Base-by-base conservation (phyloP, 2,888 invertebrate species). In the Cheiracanthium punctorium region DNA sequence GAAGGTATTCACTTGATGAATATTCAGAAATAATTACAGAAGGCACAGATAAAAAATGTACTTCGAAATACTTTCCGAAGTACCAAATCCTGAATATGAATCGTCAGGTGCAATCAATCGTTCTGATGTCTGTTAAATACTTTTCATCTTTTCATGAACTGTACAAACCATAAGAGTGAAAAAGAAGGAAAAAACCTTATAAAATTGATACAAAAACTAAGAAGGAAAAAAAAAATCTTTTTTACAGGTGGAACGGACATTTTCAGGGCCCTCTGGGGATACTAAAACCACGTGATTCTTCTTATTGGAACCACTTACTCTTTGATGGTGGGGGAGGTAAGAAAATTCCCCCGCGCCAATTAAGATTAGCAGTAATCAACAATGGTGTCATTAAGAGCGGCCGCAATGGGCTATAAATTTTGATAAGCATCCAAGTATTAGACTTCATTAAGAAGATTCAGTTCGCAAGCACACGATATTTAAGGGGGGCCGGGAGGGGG, bases 331-430 rank as follows among this genome's bases (percentile, higher is more conserved):
- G 82, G 43, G 28, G 77, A 65, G n/a, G 74, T 48, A 80, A 82
- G 65, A 67, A 84, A 77, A 17, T 24, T 24, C 24, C 58, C 58
- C 58, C 24, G n/a, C 58, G 24, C 75, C 85, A 86, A 86, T 86
- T 86, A 86, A 86, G 85, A 86, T 86, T 76, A 85, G 76, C 80
- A 58, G 76, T 87, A 87, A 87, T 87, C 87, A 87, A 87, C 87
- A 87, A 87, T 77, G 81, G 80, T 74, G 81, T 87, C 87, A 87
- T 87, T 87, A 87, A 80, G 58, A 80, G 81, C 48, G 64, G 24
- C 76, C 48, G 73, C 71, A 74, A 86, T 86, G 86, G 80, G 86
- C 87, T 73, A 87, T 87, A 87, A 87, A 87, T 87, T 81, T 52
- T 71, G 87, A 87, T 87, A 81, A 86, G 87, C 87, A 67, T 65